A percentile compares a stretch with the other conserved stretches of the same genome.
phyloP scores from a whole-genome alignment of 2,888 invertebrate genomes.

The Odontothrips loti region DNA sequence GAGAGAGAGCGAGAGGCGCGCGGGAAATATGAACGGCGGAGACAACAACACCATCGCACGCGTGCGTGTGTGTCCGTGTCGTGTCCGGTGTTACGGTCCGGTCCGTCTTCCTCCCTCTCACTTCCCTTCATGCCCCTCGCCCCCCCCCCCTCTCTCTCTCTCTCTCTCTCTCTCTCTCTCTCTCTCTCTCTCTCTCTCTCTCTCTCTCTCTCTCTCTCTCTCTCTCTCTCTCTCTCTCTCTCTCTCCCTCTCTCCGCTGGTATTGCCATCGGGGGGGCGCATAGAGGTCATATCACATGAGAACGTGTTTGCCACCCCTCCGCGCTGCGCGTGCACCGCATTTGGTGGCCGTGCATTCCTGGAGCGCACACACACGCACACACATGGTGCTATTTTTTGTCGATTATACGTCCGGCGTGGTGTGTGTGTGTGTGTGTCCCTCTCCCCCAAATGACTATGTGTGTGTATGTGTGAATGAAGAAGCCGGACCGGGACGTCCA shows the following conservation, averaged over 20 bases:
- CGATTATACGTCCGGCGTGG: not conserved
- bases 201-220: not conserved
- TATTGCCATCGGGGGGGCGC: not conserved
- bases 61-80: not conserved
- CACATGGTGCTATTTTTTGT: not conserved
- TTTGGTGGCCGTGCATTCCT: not conserved
- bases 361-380: not conserved
- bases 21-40: not conserved
- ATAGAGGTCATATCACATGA: not conserved
- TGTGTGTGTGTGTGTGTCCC: no score
- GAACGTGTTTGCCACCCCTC: not conserved
- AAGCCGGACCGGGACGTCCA: no score
- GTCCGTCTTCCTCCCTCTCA: not conserved
- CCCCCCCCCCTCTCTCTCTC: not conserved
- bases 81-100: not conserved
- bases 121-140: not conserved
- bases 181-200: not conserved
- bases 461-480: no score
- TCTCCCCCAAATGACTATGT: no score
- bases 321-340: not conserved
- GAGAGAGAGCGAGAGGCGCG: not conserved
- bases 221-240: not conserved
- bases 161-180: no score
- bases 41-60: not conserved
- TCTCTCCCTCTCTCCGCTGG: not conserved